A percentile compares a stretch with the other conserved stretches of the same genome.
These are phyloP conservation scores for Galago senegalensis DNA, from an alignment of 2,797 vertebrate genomes.

Conservation along the genomic window DNA sequence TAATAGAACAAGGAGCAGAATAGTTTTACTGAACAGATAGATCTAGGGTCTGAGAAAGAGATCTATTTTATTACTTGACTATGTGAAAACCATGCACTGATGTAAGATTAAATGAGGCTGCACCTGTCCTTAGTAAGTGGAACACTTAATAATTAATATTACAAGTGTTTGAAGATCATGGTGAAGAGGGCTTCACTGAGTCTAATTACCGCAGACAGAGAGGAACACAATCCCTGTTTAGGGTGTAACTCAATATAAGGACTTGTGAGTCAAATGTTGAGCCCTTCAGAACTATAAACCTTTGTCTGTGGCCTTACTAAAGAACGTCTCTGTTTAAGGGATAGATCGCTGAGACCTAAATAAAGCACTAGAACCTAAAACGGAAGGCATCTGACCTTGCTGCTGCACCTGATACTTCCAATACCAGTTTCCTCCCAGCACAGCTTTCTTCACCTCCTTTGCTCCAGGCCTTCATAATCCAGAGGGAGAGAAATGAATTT, in stretches of 20 bases:
- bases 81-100: background rate
- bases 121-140: constrained; percentile 44
- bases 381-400: background rate
- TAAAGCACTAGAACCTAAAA: constrained; percentile 36
- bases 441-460: constrained; percentile 74
- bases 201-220: constrained; percentile 55
- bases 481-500: constrained; percentile 84
- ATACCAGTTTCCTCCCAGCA: constrained; percentile 1
- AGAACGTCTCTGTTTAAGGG: constrained; percentile 38
- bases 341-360: constrained; percentile 33
- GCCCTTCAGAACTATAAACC: constrained; percentile 46
- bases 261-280: constrained; percentile 53
- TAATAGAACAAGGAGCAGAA: constrained; percentile 11
- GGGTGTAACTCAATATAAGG: constrained; percentile 58
- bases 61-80: constrained; percentile 15
- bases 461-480: constrained; percentile 77
- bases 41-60: background rate
- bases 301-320: constrained; percentile 70
- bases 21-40: constrained; percentile 13
- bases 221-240: constrained; percentile 25
- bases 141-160: constrained; percentile 47
- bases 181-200: constrained; percentile 24
- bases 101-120: background rate
- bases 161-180: constrained; percentile 5
- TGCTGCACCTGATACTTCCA: constrained; percentile 33